phyloP scores from a whole-genome alignment of 2,888 invertebrate species.

The Lycocerus yunnanus region DNA sequence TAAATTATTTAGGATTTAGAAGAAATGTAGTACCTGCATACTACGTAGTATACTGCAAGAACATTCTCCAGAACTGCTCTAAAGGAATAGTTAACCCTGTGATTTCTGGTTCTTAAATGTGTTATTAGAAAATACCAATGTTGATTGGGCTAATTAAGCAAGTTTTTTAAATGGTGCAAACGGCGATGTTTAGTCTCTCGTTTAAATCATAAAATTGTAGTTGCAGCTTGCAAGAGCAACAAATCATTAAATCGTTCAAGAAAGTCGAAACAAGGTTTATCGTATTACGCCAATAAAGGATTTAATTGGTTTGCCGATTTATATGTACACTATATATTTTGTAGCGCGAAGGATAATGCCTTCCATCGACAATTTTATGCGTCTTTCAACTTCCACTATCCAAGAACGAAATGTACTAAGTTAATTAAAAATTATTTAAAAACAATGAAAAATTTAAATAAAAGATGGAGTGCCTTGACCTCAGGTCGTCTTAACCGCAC shows the following conservation, averaged over 20 bases:
- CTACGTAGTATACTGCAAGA: too few relatives aligned
- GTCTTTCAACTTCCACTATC: too few relatives aligned
- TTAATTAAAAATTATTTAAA: not conserved
- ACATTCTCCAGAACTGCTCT: too few relatives aligned
- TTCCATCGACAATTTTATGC: too few relatives aligned
- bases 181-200: not conserved
- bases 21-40: too few relatives aligned
- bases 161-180: not conserved
- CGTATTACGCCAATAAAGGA: not conserved
- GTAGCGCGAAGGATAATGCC: not conserved
- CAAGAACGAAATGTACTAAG: too few relatives aligned
- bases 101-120: not conserved
- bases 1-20: too few relatives aligned
- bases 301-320: not conserved
- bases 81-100: too few relatives aligned
- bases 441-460: constrained; percentile 1
- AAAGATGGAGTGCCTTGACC: constrained; percentile 30
- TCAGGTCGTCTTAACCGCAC: constrained; percentile 18
- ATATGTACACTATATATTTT: not conserved
- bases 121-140: not conserved
- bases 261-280: not conserved
- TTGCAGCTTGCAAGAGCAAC: not conserved
- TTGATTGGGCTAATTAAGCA: not conserved
- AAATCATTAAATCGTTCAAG: not conserved
- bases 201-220: not conserved